Evolutionary conservation across 2,888 invertebrate species (phyloP).

Genomic region (Plemyria rubiginata): DNA sequence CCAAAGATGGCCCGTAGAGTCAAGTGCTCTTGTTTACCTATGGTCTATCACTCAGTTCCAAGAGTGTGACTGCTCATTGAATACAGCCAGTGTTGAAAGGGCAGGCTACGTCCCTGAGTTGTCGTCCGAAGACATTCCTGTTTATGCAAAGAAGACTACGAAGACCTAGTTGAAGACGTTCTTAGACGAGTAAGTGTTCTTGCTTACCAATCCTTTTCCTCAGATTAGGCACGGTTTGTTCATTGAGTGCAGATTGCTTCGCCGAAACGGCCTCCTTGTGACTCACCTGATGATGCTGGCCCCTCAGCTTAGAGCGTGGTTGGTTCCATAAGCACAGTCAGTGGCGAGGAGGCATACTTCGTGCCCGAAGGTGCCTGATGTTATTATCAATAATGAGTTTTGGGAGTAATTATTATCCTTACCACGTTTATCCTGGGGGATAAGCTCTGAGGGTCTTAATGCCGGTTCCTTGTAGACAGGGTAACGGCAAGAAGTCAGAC

Average conservation of each 20-base stretch:
- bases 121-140: conserved; percentile 75
- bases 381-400: too few relatives aligned
- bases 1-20: conserved; percentile 37
- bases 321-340: conserved; percentile 72
- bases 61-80: conserved; percentile 86
- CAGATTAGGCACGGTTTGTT: conserved; percentile 43
- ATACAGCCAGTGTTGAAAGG: too few relatives aligned
- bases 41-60: conserved; percentile 84
- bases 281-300: too few relatives aligned
- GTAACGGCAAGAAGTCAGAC: conserved; percentile 74
- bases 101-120: conserved; percentile 88
- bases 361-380: conserved; percentile 66
- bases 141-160: conserved; percentile 62
- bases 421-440: conserved; percentile 75
- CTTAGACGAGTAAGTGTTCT: conserved; percentile 73
- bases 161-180: conserved; percentile 46
- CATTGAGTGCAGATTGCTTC: too few relatives aligned
- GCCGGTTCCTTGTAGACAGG: conserved; percentile 89
- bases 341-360: conserved; percentile 85
- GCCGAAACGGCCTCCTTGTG: conserved; percentile 26
- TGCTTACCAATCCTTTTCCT: too few relatives aligned
- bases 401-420: conserved; percentile 40
- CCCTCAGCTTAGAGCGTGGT: too few relatives aligned
- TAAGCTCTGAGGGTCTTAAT: conserved; percentile 86
- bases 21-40: conserved; percentile 66